phyloP scores from a whole-genome alignment of 1,140 invertebrate species.

The Drosophila azteca region DNA sequence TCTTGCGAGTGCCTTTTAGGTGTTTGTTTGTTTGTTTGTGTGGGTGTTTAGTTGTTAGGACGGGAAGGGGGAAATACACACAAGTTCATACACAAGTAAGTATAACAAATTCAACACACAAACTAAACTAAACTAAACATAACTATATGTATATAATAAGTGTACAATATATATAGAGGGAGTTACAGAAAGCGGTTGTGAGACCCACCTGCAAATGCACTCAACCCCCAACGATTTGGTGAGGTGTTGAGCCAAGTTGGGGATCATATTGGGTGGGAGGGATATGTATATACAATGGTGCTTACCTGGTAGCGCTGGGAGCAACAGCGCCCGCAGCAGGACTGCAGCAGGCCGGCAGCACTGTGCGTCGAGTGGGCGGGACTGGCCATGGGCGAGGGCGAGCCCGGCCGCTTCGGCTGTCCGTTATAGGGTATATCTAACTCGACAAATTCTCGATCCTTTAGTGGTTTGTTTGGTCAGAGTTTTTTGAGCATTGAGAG shows the following conservation, averaged over 20 bases:
- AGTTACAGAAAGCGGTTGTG: constrained; percentile 29
- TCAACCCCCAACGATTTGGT: constrained; percentile 18
- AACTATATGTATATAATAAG: constrained; percentile 20
- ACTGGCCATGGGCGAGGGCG: constrained; percentile 92
- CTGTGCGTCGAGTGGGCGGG: constrained; percentile 93
- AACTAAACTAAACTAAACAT: background rate
- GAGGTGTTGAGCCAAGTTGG: background rate
- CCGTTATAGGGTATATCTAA: constrained; percentile 97
- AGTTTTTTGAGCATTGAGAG: constrained; percentile 62
- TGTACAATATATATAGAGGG: constrained; percentile 27
- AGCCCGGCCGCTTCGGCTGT: constrained; percentile 93
- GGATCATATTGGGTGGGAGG: constrained; percentile 1
- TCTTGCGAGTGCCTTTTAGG: no score
- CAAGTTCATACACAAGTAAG: constrained; percentile 25
- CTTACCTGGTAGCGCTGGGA: constrained; percentile 94
- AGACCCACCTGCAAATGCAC: constrained; percentile 59
- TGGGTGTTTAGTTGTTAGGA: constrained; percentile 11
- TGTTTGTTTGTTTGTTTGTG: background rate
- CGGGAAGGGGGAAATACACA: constrained; percentile 34
- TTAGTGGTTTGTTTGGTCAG: constrained; percentile 49
- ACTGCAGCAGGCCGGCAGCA: constrained; percentile 89
- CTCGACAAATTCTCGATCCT: constrained; percentile 98
- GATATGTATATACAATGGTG: constrained; percentile 16
- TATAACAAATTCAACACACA: constrained; percentile 51
- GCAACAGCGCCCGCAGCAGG: constrained; percentile 93